A percentile compares a stretch with the other conserved stretches of the same genome.
Conservation (phyloP, 1,140 invertebrate species). For the Sinella curviseta region DNA sequence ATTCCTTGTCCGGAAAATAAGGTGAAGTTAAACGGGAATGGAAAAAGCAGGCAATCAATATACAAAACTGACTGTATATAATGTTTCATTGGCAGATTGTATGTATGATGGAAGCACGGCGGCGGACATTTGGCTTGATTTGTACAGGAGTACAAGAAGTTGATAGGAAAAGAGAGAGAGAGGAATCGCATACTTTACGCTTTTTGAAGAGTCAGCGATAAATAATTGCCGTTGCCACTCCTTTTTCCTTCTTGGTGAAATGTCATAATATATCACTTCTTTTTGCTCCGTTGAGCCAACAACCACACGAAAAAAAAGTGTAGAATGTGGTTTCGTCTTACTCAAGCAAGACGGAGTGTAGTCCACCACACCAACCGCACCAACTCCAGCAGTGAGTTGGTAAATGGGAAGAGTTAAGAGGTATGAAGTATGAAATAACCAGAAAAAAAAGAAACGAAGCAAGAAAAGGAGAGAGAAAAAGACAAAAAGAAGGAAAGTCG, state of each 20-base stretch:
- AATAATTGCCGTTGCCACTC: conserved; percentile 26
- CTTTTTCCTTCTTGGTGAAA: conserved; percentile 16
- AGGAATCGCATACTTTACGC: neutral
- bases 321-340: neutral
- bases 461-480: neutral
- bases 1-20: no score
- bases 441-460: neutral
- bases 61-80: no score
- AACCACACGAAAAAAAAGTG: neutral
- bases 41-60: neutral
- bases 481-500: neutral
- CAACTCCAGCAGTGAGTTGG: neutral
- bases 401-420: neutral
- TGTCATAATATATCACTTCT: conserved; percentile 23
- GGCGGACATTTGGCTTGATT: neutral
- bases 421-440: conserved; percentile 7
- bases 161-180: neutral
- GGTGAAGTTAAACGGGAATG: no score
- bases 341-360: no score
- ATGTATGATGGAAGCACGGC: neutral
- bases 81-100: no score
- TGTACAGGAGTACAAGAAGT: neutral
- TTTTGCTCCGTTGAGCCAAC: conserved; percentile 3
- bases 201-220: conserved; percentile 23
- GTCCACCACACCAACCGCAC: no score